These are phyloP conservation scores for Parauchenoglanis ngamensis DNA, from an alignment of 2,797 vertebrate genomes.

Conservation along the genomic window DNA sequence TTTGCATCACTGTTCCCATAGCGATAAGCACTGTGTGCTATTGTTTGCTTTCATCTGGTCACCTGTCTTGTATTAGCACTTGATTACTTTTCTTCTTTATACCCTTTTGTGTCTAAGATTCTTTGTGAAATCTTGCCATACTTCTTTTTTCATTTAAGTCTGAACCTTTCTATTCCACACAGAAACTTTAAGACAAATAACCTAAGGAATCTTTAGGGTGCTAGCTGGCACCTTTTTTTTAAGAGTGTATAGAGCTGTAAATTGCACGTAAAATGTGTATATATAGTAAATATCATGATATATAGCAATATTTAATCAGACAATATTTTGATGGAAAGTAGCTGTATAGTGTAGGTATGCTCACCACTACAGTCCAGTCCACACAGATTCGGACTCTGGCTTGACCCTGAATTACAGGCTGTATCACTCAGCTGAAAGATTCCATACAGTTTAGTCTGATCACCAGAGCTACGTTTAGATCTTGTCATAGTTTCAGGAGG, in stretches of 20 bases:
- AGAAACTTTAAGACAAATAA: neutral
- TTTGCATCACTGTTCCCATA: neutral
- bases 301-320: neutral
- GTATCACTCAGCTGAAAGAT: constrained; percentile 53
- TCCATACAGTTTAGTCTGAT: constrained; percentile 30
- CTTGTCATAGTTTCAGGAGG: neutral
- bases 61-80: neutral
- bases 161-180: neutral
- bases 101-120: neutral
- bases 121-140: neutral
- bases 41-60: neutral
- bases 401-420: constrained; percentile 38
- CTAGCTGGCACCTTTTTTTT: neutral
- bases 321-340: neutral
- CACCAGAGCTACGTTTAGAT: neutral
- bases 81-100: neutral
- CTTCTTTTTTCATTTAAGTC: neutral
- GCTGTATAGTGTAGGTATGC: neutral
- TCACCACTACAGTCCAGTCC: constrained; percentile 39
- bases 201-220: neutral
- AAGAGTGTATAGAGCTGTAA: neutral
- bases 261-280: neutral
- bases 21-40: neutral
- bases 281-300: neutral
- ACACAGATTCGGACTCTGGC: constrained; percentile 43